Evolutionary conservation across 2,113 vertebrate genomes (phyloP), one percentile per base, ranked within the genome.

Genomic region (Brevimyrus niger): DNA sequence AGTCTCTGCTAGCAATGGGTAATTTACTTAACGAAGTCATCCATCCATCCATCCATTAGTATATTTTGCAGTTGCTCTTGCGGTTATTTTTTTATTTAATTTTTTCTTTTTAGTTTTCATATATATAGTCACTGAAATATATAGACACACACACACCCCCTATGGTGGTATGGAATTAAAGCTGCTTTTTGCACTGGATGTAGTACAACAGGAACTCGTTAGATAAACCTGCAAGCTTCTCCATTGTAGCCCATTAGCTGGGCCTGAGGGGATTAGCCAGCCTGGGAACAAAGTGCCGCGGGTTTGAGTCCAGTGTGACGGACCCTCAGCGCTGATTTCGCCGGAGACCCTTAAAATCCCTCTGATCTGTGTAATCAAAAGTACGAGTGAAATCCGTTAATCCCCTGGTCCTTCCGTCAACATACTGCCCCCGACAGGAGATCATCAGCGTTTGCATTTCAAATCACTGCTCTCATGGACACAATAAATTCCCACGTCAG

Each of bases 381-480:
- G 87, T 90, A 82, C 86, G 90, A 89, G 88, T 76, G 87, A 88
- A 93, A 92, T 92, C 89, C 90, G 89, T 93, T 95, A 91, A 95
- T 95, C 93, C 93, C n/a, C 7, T 53, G 88, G 91, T 15, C 88
- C 92, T 92, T 89, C 92, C 88, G 87, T 91, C 89, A 92, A 92
- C 93, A 92, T 90, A 83, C 89, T 90, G 94, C 90, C 94, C 95
- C 91, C 89, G 92, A 90, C 92, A 91, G 92, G 92, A 85, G 88
- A 92, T 91, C 91, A 92, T 90, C 91, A 44, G 91, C 90, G 90
- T 94, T 95, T 93, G 93, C 93, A 93, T 93, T 94, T 94, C 94
- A 90, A 94, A 93, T 91, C 89, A 89, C 90, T 91, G 90, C 91
- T 90, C 91, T 92, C 88, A 87, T 58, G 88, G 88, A 90, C 61